Conservation (phyloP, 1,140 invertebrate species). For the Conus ventricosus region DNA sequence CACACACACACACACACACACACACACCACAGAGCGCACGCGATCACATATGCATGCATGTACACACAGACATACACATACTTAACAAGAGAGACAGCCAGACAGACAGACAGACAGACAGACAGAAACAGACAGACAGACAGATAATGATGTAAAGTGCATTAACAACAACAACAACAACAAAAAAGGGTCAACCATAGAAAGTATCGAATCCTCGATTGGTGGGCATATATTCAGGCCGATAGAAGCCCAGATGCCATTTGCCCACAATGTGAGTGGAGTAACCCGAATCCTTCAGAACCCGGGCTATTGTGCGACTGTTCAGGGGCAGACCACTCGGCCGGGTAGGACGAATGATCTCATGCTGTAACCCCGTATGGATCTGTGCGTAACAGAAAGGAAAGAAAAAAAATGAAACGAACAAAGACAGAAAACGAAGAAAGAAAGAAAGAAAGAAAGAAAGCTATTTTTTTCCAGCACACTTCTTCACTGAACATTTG, state of each 20-base stretch:
- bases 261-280: slow-evolving; percentile 68
- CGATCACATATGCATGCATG: too few species aligned
- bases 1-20: too few species aligned
- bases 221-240: slow-evolving; percentile 64
- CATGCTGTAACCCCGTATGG: slow-evolving; percentile 67
- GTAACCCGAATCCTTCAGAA: slow-evolving; percentile 62
- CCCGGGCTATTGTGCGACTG: slow-evolving; percentile 65
- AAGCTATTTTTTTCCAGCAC: background rate
- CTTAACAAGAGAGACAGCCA: too few species aligned
- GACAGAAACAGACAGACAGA: background rate
- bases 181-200: slow-evolving; percentile 1
- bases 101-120: too few species aligned
- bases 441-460: background rate
- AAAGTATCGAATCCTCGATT: slow-evolving; percentile 67
- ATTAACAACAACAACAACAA: slow-evolving; percentile 55
- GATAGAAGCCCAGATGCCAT: slow-evolving; percentile 72
- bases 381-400: slow-evolving; percentile 19
- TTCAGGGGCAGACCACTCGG: slow-evolving; percentile 65
- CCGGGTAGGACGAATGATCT: slow-evolving; percentile 55
- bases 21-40: too few species aligned
- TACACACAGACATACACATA: too few species aligned
- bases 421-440: too few species aligned
- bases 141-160: background rate
- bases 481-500: background rate
- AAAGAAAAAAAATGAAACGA: background rate